These are phyloP conservation scores for Cantharis flavilabris DNA, from an alignment of 2,888 invertebrate genomes.

Conservation along the genomic window DNA sequence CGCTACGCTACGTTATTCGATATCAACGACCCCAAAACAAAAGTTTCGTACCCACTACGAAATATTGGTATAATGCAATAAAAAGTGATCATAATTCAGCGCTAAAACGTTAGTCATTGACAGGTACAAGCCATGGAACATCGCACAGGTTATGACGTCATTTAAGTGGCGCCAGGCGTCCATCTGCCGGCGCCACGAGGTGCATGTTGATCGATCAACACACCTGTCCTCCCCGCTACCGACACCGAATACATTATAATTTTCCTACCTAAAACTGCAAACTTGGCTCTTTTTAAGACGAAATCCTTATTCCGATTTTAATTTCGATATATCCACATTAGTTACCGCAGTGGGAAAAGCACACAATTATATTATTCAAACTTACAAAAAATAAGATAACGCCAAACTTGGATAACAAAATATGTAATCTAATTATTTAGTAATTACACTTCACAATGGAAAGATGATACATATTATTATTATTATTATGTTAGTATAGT, in stretches of 20 bases:
- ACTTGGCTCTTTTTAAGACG: background rate
- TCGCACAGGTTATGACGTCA: conserved; percentile 37
- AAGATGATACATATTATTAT: background rate
- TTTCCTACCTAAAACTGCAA: conserved; percentile 3
- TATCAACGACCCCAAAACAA: background rate
- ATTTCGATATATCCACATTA: no score
- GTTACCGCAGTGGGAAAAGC: background rate
- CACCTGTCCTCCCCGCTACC: conserved; percentile 39
- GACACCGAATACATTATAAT: conserved; percentile 6
- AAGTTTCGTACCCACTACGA: background rate
- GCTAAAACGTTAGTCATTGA: conserved; percentile 29
- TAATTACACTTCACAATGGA: background rate
- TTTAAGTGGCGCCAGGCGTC: conserved; percentile 30
- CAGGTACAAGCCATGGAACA: conserved; percentile 39
- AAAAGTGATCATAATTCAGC: conserved; percentile 1
- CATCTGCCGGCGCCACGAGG: conserved; percentile 51
- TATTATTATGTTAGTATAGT: background rate
- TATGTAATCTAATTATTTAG: background rate
- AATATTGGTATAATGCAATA: background rate
- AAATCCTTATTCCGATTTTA: background rate
- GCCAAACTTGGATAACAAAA: background rate
- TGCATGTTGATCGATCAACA: conserved; percentile 52
- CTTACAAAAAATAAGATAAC: background rate
- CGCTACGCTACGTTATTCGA: background rate
- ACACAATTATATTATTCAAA: background rate